Percentiles rank a stretch among this genome's conserved stretches.
Evolutionary conservation across 2,888 invertebrate genomes (phyloP).

Genomic region (Stenchaetothrips biformis): DNA sequence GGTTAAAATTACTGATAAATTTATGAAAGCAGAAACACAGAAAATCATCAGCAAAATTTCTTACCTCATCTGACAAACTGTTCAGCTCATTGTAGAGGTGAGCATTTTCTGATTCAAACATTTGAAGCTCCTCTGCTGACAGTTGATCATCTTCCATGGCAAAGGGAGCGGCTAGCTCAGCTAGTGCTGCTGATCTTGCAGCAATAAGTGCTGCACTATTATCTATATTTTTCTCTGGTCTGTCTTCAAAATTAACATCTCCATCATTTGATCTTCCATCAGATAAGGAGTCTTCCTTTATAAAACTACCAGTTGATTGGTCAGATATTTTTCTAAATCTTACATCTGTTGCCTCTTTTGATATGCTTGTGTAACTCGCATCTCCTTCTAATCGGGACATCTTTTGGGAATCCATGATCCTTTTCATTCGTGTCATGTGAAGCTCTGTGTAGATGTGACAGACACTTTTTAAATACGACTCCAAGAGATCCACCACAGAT

Average conservation of each 20-base stretch:
- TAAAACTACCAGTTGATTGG: slow-evolving; percentile 39
- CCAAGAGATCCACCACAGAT: slow-evolving; percentile 67
- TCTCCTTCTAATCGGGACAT: slow-evolving; percentile 52
- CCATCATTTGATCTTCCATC: slow-evolving; percentile 28
- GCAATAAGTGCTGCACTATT: slow-evolving; percentile 30
- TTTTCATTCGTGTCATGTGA: slow-evolving; percentile 78
- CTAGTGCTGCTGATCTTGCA: slow-evolving; percentile 42
- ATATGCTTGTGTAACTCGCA: slow-evolving; percentile 27
- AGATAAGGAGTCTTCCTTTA: slow-evolving; percentile 40
- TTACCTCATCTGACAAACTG: slow-evolving; percentile 77
- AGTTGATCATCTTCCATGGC: slow-evolving; percentile 56
- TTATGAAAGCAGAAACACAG: background rate
- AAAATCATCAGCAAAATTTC: slow-evolving; percentile 18
- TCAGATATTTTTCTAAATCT: slow-evolving; percentile 41
- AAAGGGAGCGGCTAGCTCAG: background rate
- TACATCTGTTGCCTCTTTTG: slow-evolving; percentile 38
- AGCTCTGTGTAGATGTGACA: slow-evolving; percentile 85
- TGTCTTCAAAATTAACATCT: slow-evolving; percentile 19
- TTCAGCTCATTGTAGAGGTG: slow-evolving; percentile 82
- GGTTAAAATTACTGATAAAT: background rate
- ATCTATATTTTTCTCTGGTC: slow-evolving; percentile 30
- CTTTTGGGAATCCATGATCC: slow-evolving; percentile 76
- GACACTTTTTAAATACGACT: slow-evolving; percentile 75
- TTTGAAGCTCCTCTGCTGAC: slow-evolving; percentile 82
- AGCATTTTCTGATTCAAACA: slow-evolving; percentile 89